Evolutionary conservation across 2,888 invertebrate species (phyloP), one percentile per base, ranked within the genome.

Genomic region (Plagodis pulveraria): DNA sequence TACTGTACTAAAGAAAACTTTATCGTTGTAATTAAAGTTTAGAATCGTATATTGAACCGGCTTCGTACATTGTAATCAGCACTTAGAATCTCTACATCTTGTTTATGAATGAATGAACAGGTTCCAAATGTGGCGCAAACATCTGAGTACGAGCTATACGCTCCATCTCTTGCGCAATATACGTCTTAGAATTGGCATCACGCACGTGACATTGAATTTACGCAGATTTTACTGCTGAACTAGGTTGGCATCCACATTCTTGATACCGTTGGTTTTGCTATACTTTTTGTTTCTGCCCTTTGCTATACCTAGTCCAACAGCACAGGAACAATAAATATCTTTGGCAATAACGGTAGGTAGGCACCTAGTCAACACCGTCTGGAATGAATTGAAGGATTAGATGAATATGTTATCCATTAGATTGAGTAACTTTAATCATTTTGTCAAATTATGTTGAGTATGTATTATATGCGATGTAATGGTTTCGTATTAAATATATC

Each of bases 181-280:
- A 63, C 71, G 72, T 72, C 76, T 76, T 77, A 76, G 62, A 65
- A 75, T 73, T 75, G 69, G 73, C 70, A 70, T 66, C 73, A 72
- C 73, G 72, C 73, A 72, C 69, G 67, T 71, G 77, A 69, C 79
- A 79, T 80, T 80, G 79, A 75, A 76, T 73, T 70, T 71, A 74
- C 76, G 71, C 69, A 72, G 71, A 72, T 75, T 74, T 68, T 61
- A 70, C 64, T 70, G 67, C 67, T 60, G 50, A 58, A 59, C 63
- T 47, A 40, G 53, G 53, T 59, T 67, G 63, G 59, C 72, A 69
- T 46, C 65, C 43, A 57, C 40, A 40, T 40, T 2, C 40, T 40
- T 40, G 40, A 10, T 40, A 22, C 22, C 4, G 22, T 22, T 22
- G 22, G 22, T 22, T 22, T 22, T 22, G 22, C 22, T 22, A 22